Base-by-base conservation (phyloP, 2,113 vertebrate species). In the Corythoichthys intestinalis region DNA sequence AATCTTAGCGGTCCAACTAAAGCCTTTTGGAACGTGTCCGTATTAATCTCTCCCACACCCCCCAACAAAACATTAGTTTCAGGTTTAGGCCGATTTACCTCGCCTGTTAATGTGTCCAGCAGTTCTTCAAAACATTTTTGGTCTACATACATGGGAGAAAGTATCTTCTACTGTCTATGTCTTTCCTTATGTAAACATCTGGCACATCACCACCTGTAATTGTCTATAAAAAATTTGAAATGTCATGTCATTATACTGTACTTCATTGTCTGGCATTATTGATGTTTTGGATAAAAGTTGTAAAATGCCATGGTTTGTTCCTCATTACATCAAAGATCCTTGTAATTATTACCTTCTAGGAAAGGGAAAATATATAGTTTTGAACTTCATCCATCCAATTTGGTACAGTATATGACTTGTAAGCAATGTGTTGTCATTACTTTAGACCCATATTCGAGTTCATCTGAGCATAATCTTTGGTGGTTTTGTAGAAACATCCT, bases 21-120 rank as follows among this genome's bases (percentile, higher is more conserved):
- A 94, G 92, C 94, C 91, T 91, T 88, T 89, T 91, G 89, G 91
- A 94, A 91, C 90, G 80, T 91, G 93, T 94, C 92, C 93, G 94
- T 94, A 94, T 94, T 96, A 95, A 96, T 96, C 94, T 95, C 89
- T 94, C 93, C 92, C 92, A 92, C 93, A 93, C 92, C 91, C 88
- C 92, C 91, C 20, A 90, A 84, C 90, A 93, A 95, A 92, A 94
- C 91, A 94, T 94, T 93, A 94, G 93, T 91, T 89, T 85, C 92
- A 93, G 93, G 92, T 95, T 94, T 93, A 94, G 93, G 90, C 89
- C 90, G 94, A 94, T 96, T 95, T 95, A 92, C 89, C 87, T 65
- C 88, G 77, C 87, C 85, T 92, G 91, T 92, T 93, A 93, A 93
- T 84, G 39, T 58, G 75, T 41, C 65, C 66, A 83, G 20, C 83